Percentiles rank a stretch among this genome's conserved stretches.
Evolutionary conservation across 1,140 invertebrate genomes (phyloP).

Genomic region (Frieseomelitta varia): DNA sequence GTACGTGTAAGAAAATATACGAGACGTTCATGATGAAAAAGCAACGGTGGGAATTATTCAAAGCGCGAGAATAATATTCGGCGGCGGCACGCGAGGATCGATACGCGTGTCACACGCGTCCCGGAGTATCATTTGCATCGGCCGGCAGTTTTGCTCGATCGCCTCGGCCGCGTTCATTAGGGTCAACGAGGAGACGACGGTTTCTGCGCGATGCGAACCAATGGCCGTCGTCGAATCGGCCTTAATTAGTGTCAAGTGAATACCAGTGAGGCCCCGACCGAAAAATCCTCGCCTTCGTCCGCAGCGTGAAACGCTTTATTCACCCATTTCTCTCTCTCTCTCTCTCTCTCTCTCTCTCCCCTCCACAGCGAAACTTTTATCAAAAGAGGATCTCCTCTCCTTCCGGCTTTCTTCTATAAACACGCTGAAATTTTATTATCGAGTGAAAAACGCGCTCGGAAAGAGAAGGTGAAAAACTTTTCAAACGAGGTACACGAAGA

Average conservation of each 20-base stretch:
- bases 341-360: too few relatives aligned
- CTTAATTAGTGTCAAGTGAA: constrained; percentile 59
- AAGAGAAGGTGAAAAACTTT: not conserved
- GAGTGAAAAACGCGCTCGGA: not conserved
- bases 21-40: not conserved
- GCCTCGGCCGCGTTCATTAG: constrained; percentile 43
- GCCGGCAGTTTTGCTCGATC: constrained; percentile 14
- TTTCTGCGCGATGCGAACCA: constrained; percentile 35
- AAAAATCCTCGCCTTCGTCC: constrained; percentile 19
- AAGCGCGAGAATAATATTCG: not conserved
- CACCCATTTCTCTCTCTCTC: too few relatives aligned
- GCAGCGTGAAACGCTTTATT: constrained; percentile 10
- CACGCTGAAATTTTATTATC: not conserved
- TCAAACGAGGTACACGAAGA: not conserved
- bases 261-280: constrained; percentile 2
- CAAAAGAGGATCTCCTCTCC: not conserved
- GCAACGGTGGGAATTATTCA: constrained; percentile 5
- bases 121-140: constrained; percentile 36
- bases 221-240: constrained; percentile 46
- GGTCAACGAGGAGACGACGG: constrained; percentile 50
- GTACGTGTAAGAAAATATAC: too few relatives aligned
- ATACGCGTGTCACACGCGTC: not conserved
- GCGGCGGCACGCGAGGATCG: not conserved
- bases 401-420: not conserved
- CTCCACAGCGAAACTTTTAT: not conserved